A percentile compares a stretch with the other conserved stretches of the same genome.
These are phyloP conservation scores for Numenius phaeopus DNA, from an alignment of 2,797 vertebrate species.

Conservation along the genomic window DNA sequence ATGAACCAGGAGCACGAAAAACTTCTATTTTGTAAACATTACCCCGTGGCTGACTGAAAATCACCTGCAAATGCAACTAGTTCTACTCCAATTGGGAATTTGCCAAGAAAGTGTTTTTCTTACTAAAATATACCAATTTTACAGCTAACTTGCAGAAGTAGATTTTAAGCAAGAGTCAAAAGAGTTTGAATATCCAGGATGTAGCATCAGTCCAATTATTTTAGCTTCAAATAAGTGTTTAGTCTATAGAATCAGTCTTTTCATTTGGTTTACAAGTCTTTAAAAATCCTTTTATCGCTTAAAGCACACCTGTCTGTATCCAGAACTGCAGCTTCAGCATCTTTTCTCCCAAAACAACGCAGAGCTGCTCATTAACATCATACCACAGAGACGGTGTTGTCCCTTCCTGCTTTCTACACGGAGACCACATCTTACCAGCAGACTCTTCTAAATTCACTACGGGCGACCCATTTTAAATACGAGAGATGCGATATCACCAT, in stretches of 20 bases:
- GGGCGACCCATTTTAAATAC: not conserved
- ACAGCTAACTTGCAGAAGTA: not conserved
- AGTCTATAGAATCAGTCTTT: not conserved
- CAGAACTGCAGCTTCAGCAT: not conserved
- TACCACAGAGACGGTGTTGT: not conserved
- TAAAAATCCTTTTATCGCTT: not conserved
- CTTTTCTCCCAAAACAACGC: not conserved
- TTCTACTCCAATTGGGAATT: not conserved
- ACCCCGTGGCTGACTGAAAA: not conserved
- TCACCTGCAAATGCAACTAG: not conserved
- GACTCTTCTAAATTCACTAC: not conserved
- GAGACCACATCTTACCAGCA: conserved; percentile 21
- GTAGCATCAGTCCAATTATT: not conserved
- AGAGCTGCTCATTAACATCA: not conserved
- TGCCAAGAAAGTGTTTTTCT: not conserved
- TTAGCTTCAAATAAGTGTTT: not conserved
- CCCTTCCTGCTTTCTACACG: not conserved
- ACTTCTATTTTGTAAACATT: not conserved
- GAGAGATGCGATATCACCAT: not conserved
- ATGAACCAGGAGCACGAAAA: not conserved
- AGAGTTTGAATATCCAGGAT: not conserved
- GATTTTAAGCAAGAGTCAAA: not conserved
- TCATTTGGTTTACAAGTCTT: not conserved
- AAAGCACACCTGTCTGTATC: not conserved
- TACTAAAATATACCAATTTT: not conserved